A percentile compares a stretch with the other conserved stretches of the same genome.
phyloP scores from a whole-genome alignment of 2,888 invertebrate genomes.

The Candidula unifasciata region DNA sequence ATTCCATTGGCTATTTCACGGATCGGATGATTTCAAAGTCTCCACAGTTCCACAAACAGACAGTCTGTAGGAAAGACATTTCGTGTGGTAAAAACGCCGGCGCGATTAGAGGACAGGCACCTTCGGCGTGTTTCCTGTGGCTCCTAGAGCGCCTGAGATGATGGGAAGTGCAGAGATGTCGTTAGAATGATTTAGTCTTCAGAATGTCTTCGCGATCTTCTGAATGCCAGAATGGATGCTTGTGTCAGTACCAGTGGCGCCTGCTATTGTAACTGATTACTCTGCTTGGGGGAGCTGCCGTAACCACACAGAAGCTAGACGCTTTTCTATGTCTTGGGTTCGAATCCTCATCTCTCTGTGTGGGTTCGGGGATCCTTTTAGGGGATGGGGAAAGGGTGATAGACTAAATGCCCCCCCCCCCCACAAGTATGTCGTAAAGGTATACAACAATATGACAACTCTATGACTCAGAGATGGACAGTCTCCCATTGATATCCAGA shows the following conservation, averaged over 20 bases:
- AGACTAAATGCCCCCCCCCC: too few relatives aligned
- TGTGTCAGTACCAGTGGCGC: conserved; percentile 29
- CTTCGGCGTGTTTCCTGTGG: background rate
- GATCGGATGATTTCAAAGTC: conserved; percentile 51
- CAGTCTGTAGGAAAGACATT: conserved; percentile 35
- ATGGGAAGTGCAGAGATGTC: conserved; percentile 30
- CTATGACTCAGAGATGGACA: too few relatives aligned
- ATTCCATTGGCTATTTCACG: conserved; percentile 26
- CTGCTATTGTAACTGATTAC: conserved; percentile 30
- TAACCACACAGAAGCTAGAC: too few relatives aligned
- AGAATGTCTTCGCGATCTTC: background rate
- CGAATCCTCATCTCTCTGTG: too few relatives aligned
- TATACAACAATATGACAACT: too few relatives aligned
- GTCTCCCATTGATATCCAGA: too few relatives aligned
- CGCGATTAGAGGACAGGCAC: conserved; percentile 33
- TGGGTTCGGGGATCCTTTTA: too few relatives aligned
- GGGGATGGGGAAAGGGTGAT: too few relatives aligned
- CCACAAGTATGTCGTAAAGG: too few relatives aligned
- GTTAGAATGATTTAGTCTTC: conserved; percentile 38
- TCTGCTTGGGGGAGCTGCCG: background rate
- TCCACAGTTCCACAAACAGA: conserved; percentile 17
- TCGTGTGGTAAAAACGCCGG: conserved; percentile 5
- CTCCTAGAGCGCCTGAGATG: background rate
- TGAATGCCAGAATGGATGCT: conserved; percentile 22
- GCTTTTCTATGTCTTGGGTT: too few relatives aligned